Base-by-base conservation (phyloP, 2,888 invertebrate species). In the Rhabditoides inermis region DNA sequence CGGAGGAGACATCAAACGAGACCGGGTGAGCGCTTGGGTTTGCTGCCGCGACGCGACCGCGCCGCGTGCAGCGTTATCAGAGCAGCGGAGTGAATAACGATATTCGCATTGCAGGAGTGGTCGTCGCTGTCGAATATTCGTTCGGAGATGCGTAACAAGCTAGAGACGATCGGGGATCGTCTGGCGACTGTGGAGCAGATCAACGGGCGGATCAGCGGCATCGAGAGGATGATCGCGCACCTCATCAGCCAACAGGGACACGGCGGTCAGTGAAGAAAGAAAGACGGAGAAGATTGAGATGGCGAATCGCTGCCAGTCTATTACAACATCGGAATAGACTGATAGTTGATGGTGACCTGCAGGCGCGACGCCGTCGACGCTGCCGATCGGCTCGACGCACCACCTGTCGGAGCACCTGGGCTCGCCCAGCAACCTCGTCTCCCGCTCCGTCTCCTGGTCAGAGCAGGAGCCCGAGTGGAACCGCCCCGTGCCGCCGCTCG, bases 101-200 rank as follows among this genome's bases (percentile, higher is more conserved):
- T n/a, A n/a, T n/a, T 45, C 6, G 23, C 15, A 10, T 42, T 47
- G 15, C 30, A 59, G 48, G 67, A 67, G 53, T 64, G 67, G 64
- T 61, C 63, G 28, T 63, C 63, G 0, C 53, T 67, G 1, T 61
- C 64, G 25, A 63, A 67, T 48, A 54, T 68, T n/a, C 48, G 57
- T 30, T 58, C 56, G 4, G 68, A 68, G 41, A 63, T 68, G 65
- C 61, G 62, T 45, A 60, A 54, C 52, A 63, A 63, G 47, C 65
- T 68, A 41, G 65, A 68, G 15, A 51, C 56, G 20, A 64, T 68
- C 30, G 62, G 60, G 15, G 68, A 68, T 35, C 51, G 62, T 18
- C 51, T 68, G 18, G 53, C 51, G n/a, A 54, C 62, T 12, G 60
- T 68, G 4, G 68, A 68, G 18, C 55, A 57, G 39, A 61, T 68